These are phyloP conservation scores for Litocranius walleri DNA, from an alignment of 2,113 vertebrate species.

Conservation along the genomic window DNA sequence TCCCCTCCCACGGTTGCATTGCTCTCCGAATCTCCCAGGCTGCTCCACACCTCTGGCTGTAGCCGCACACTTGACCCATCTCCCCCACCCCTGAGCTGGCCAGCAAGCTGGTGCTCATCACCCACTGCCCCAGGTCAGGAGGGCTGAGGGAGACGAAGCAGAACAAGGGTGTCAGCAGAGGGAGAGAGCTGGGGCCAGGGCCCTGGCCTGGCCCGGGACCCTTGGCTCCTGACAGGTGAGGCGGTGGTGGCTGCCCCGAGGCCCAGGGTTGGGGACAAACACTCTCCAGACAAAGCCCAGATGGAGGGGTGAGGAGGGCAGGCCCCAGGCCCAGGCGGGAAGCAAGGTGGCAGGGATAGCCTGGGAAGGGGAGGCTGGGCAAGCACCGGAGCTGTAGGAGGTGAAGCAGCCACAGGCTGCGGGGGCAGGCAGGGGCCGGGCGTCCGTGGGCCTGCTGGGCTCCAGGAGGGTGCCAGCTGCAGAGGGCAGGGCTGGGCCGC, in stretches of 20 bases:
- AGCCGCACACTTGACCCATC: neutral
- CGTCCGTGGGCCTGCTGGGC: neutral
- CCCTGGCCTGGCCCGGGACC: neutral
- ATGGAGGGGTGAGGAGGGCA: neutral
- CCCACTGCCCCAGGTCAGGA: neutral
- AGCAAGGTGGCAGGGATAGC: neutral
- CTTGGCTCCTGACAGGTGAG: neutral
- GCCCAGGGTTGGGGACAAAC: neutral
- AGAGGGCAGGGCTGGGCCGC: neutral
- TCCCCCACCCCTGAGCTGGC: neutral
- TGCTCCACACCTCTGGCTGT: neutral
- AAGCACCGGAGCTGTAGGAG: constrained; percentile 36
- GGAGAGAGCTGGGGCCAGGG: neutral
- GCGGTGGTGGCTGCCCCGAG: neutral
- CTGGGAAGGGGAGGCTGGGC: neutral
- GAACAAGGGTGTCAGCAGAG: neutral
- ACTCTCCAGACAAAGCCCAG: neutral
- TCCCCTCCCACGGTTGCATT: accelerated
- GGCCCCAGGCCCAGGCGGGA: neutral
- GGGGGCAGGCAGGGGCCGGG: neutral
- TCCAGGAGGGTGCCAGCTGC: neutral
- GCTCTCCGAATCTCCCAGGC: neutral
- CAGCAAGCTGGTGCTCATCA: neutral
- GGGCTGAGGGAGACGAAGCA: neutral
- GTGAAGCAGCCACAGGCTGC: constrained; percentile 38